phyloP scores from a whole-genome alignment of 53 echinoderm and acorn worm species.

The Echinometra lucunter region DNA sequence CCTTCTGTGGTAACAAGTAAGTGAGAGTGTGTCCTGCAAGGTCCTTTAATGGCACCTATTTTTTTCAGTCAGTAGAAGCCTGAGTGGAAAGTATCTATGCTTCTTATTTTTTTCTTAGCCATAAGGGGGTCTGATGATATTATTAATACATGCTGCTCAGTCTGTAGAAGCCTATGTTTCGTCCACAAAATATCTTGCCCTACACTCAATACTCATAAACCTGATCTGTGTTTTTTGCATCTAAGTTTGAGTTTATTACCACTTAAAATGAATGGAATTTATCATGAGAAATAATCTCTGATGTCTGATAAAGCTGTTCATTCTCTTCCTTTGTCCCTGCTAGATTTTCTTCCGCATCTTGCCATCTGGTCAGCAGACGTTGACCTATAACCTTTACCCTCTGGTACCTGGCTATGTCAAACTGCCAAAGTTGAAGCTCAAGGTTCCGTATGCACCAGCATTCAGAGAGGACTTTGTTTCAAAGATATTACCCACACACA shows the following conservation, averaged over 20 bases:
- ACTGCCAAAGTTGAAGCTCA: constrained; percentile 87
- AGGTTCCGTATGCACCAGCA: constrained; percentile 82
- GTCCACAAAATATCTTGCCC: not conserved
- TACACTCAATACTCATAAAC: not conserved
- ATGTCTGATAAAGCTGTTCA: not conserved
- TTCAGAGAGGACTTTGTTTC: constrained; percentile 80
- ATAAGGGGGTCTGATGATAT: no score
- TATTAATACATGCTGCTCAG: no score
- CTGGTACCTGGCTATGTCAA: constrained; percentile 93
- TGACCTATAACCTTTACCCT: constrained; percentile 92
- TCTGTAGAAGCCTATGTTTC: no score
- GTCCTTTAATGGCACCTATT: no score
- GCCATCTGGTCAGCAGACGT: constrained; percentile 80
- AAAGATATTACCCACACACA: constrained; percentile 93
- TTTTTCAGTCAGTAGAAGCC: no score
- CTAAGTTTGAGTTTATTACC: not conserved
- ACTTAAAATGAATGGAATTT: not conserved
- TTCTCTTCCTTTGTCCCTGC: not conserved
- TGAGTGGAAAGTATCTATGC: constrained; percentile 83
- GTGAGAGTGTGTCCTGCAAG: constrained; percentile 64
- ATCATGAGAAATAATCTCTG: not conserved
- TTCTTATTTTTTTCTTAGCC: constrained; percentile 91
- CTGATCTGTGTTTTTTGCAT: not conserved
- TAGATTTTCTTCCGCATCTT: constrained; percentile 95
- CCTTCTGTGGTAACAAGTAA: constrained; percentile 95